Conservation (phyloP, 2,113 vertebrate genomes). For the Halcyon malimbica region DNA sequence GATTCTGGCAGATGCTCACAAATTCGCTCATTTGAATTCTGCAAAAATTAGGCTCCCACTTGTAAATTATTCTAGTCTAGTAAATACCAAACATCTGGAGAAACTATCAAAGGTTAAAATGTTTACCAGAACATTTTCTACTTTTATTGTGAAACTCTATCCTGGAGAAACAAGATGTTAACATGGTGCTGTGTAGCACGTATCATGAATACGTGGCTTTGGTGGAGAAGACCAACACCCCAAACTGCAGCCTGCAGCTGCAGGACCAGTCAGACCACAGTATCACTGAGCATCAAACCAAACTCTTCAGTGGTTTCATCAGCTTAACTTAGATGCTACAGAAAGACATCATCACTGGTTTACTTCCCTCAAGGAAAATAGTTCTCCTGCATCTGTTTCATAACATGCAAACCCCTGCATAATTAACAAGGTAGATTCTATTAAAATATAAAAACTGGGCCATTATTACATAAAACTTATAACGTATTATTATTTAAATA, state of each 20-base stretch:
- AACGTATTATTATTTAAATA: background rate
- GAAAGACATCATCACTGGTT: background rate
- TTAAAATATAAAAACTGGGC: background rate
- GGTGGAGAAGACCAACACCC: background rate
- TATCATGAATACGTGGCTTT: rapidly evolving
- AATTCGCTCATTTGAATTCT: background rate
- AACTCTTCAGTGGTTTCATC: background rate
- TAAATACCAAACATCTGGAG: background rate
- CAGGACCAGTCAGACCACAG: no score
- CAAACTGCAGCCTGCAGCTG: no score
- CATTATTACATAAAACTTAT: background rate
- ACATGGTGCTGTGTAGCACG: background rate
- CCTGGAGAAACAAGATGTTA: background rate
- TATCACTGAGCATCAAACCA: no score
- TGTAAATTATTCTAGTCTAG: background rate
- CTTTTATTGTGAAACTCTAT: background rate
- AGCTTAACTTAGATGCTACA: background rate
- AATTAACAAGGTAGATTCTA: background rate
- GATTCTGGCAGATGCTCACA: background rate
- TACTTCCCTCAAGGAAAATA: background rate
- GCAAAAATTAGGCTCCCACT: background rate
- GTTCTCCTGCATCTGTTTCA: background rate
- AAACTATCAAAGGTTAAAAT: background rate
- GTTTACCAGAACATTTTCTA: background rate
- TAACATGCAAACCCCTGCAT: background rate